Evolutionary conservation across 2,888 invertebrate genomes (phyloP).

Genomic region (Embidobia sp.): DNA sequence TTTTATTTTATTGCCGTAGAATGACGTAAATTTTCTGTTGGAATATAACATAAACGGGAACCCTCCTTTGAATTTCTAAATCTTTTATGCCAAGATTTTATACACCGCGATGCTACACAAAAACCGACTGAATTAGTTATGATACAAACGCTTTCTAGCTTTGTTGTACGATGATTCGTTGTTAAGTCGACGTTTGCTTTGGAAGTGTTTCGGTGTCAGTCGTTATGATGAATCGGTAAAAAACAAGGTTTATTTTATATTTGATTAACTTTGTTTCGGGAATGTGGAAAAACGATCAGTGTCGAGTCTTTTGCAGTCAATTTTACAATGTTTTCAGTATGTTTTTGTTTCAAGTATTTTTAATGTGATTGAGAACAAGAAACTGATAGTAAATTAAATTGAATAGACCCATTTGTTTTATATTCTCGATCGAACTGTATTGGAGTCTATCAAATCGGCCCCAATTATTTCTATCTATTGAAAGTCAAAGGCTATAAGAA

Average conservation of each 20-base stretch:
- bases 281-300: slow-evolving; percentile 29
- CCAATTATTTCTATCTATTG: too few relatives aligned
- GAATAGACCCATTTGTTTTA: too few relatives aligned
- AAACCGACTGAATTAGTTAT: slow-evolving; percentile 39
- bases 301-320: too few relatives aligned
- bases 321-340: too few relatives aligned
- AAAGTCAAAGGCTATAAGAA: too few relatives aligned
- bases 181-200: slow-evolving; percentile 16
- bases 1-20: neutral
- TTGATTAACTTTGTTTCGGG: neutral
- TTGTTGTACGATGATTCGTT: slow-evolving; percentile 13
- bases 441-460: too few relatives aligned
- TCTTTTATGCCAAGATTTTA: slow-evolving; percentile 14
- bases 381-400: too few relatives aligned
- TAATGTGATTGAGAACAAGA: too few relatives aligned
- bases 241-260: neutral
- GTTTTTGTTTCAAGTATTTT: too few relatives aligned
- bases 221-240: slow-evolving; percentile 31
- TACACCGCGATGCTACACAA: slow-evolving; percentile 17
- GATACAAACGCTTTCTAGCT: slow-evolving; percentile 14
- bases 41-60: neutral
- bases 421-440: too few relatives aligned
- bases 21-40: neutral
- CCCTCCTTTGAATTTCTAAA: slow-evolving; percentile 4
- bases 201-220: slow-evolving; percentile 24